phyloP scores from a whole-genome alignment of 2,797 vertebrate genomes.

The Chloroceryle amazona region DNA sequence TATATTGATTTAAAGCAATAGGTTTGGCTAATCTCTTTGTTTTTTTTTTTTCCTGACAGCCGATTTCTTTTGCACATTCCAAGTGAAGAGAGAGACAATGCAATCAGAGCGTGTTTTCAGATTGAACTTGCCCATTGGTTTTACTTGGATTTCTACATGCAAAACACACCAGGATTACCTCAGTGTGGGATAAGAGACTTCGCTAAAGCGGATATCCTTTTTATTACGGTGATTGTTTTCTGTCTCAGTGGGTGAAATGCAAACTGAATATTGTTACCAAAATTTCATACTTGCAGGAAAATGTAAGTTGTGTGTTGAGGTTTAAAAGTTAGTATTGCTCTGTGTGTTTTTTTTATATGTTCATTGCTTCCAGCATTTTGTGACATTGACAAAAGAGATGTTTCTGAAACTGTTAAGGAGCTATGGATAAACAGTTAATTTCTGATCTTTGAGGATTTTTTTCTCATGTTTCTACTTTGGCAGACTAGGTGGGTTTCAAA shows the following conservation, averaged over 20 bases:
- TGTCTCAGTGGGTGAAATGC: neutral
- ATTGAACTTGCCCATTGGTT: slow-evolving; percentile 99
- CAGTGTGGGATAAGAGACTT: slow-evolving; percentile 99
- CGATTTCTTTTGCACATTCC: slow-evolving; percentile 99
- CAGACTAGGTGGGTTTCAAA: neutral
- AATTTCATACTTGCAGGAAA: neutral
- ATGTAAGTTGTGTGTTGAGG: neutral
- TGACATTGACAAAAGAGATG: neutral
- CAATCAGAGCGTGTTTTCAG: slow-evolving; percentile 98
- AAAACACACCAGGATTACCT: slow-evolving; percentile 95
- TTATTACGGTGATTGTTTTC: slow-evolving; percentile 6
- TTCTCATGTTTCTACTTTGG: neutral
- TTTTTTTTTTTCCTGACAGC: slow-evolving; percentile 72
- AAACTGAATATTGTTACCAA: neutral
- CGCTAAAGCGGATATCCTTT: slow-evolving; percentile 99
- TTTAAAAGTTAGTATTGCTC: neutral
- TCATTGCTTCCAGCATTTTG: neutral
- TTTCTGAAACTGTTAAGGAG: neutral
- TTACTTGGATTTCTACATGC: slow-evolving; percentile 99
- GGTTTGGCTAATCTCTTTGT: neutral
- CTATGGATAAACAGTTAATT: neutral
- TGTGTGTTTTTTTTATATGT: neutral
- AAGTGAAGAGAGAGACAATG: slow-evolving; percentile 98
- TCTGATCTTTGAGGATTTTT: neutral
- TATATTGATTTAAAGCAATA: neutral